A percentile compares a stretch with the other conserved stretches of the same genome.
Conservation (phyloP, 1,140 invertebrate species). For the Lasaia peninsularis region DNA sequence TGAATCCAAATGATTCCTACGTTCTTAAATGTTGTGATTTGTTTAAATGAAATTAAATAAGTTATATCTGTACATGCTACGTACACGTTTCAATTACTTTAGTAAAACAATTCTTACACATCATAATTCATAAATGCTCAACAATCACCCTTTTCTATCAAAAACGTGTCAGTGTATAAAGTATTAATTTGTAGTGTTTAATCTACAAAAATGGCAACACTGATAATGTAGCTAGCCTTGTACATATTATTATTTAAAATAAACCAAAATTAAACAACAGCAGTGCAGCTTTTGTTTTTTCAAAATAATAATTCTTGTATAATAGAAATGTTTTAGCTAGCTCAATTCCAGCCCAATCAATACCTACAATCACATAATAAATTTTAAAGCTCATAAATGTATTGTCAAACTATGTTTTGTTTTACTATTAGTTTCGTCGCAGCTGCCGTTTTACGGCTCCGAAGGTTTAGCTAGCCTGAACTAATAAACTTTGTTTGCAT, state of each 20-base stretch:
- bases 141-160: neutral
- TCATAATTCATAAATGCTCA: neutral
- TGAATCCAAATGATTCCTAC: constrained; percentile 34
- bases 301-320: neutral
- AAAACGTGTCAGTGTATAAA: neutral
- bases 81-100: neutral
- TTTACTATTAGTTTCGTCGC: too few species aligned
- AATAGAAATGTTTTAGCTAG: neutral
- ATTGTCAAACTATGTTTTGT: neutral
- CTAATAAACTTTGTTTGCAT: too few species aligned
- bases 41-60: constrained; percentile 30
- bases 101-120: neutral
- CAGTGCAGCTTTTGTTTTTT: neutral
- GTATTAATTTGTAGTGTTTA: neutral
- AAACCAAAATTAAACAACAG: neutral
- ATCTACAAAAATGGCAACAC: neutral
- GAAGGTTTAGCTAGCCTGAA: too few species aligned
- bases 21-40: constrained; percentile 31
- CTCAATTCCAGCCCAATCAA: neutral
- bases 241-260: neutral
- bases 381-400: neutral
- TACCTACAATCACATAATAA: neutral
- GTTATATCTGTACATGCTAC: constrained; percentile 23
- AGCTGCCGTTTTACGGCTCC: too few species aligned
- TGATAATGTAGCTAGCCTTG: neutral